Base-by-base conservation (phyloP, 2,888 invertebrate species). In the Zygogramma bicolorata region DNA sequence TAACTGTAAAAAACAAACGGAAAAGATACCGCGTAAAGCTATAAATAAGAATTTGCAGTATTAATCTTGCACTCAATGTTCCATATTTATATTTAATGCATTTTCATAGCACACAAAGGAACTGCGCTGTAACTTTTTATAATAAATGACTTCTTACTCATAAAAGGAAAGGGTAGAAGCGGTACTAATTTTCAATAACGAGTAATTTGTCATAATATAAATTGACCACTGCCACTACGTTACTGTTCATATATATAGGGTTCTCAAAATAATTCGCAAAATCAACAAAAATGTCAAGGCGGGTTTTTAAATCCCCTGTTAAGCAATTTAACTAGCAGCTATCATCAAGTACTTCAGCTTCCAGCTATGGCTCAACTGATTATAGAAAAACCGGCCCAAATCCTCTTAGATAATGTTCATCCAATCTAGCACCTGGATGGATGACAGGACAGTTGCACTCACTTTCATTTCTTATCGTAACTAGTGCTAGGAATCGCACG, bases 61-160 rank as follows among this genome's bases (percentile, higher is more conserved):
- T 53, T 25, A 53, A 25, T 22, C 22, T 53, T 13, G 13, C 13
- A 53, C 53, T 25, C 53, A 53, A 25, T 53, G 22, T 22, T 61
- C 61, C 61, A 61, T 61, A 61, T 40, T 40, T 42, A 61, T 61
- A 42, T 22, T 20, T 68, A 68, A 71, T 71, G 58, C 46, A 71
- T 67, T 61, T 67, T 62, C 71, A 68, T 67, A 63, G 65, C 62
- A 63, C 60, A 70, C 71, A 71, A 71, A 71, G 71, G 59, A 63
- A 63, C 62, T 71, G 58, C 25, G 34, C 62, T 53, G 40, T 58
- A 67, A 62, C 49, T 71, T 71, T 71, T 62, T 67, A 63, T 63
- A 49, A 38, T 62, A 62, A 71, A 71, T 58, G 66, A 34, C 53
- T 57, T 18, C 61, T n/a, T 38, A 6, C 7, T 8, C 38, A 66